These are phyloP conservation scores for Myrmecobius fasciatus DNA, from an alignment of 2,113 vertebrate genomes.

Conservation along the genomic window DNA sequence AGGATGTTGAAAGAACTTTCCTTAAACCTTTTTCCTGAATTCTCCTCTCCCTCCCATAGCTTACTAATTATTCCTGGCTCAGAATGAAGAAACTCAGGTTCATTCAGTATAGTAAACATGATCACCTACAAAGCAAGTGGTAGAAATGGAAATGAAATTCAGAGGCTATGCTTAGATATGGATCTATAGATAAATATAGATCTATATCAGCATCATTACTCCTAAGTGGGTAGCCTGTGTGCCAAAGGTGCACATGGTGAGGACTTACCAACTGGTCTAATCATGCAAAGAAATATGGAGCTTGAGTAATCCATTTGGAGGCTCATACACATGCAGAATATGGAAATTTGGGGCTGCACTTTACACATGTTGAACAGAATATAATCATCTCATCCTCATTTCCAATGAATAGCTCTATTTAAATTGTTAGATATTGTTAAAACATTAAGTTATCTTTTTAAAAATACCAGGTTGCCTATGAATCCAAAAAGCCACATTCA, in stretches of 20 bases:
- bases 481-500: slow-evolving; percentile 79
- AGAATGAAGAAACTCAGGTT: neutral
- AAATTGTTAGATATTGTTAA: slow-evolving; percentile 67
- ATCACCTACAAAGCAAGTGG: slow-evolving; percentile 23
- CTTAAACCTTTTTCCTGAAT: neutral
- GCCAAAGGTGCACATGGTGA: slow-evolving; percentile 68
- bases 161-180: slow-evolving; percentile 49
- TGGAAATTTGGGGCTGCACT: slow-evolving; percentile 55
- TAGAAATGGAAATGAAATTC: neutral
- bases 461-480: slow-evolving; percentile 72
- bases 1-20: too few species aligned
- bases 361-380: slow-evolving; percentile 50
- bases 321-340: slow-evolving; percentile 48
- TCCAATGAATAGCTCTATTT: slow-evolving; percentile 64
- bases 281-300: slow-evolving; percentile 71
- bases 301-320: slow-evolving; percentile 29
- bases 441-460: slow-evolving; percentile 68
- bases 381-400: slow-evolving; percentile 60
- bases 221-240: slow-evolving; percentile 52
- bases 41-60: neutral
- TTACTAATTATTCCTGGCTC: neutral
- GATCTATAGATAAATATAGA: slow-evolving; percentile 25
- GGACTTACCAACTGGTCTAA: slow-evolving; percentile 72
- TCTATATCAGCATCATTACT: slow-evolving; percentile 57
- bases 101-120: neutral